These are phyloP conservation scores for Borostomias antarcticus DNA, from an alignment of 2,797 vertebrate genomes.

Conservation along the genomic window DNA sequence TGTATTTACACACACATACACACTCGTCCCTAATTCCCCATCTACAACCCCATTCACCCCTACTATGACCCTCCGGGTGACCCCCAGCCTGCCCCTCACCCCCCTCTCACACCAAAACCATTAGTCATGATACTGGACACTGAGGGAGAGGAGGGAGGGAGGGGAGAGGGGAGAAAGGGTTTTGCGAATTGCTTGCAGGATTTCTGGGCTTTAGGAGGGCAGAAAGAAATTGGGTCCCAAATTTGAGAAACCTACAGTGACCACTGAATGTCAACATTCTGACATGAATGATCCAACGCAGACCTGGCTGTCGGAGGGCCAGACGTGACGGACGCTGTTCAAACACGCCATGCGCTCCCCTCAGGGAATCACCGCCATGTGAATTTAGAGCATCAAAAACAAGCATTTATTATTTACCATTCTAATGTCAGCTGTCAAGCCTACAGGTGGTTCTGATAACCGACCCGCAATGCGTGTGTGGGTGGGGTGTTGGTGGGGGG, in stretches of 20 bases:
- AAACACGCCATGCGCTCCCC: conserved; percentile 44
- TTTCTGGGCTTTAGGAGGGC: too few species aligned
- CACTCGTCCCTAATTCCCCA: background rate
- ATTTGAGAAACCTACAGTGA: too few species aligned
- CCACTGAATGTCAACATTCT: too few species aligned
- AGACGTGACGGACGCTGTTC: too few species aligned
- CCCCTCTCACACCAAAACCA: background rate
- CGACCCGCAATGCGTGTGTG: conserved; percentile 21
- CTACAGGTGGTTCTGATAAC: conserved; percentile 65
- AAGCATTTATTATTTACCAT: conserved; percentile 69
- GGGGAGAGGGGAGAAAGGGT: background rate
- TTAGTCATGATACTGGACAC: conserved; percentile 1
- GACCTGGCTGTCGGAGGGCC: too few species aligned
- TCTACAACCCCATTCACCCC: background rate
- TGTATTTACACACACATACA: conserved; percentile 33
- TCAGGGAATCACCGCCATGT: conserved; percentile 54
- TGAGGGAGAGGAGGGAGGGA: background rate
- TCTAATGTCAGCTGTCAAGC: conserved; percentile 66
- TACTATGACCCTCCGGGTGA: background rate
- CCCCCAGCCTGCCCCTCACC: too few species aligned
- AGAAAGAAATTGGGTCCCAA: too few species aligned
- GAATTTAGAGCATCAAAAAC: conserved; percentile 62
- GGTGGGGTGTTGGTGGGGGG: conserved; percentile 18
- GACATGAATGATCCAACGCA: background rate
- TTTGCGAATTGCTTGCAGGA: too few species aligned